These are phyloP conservation scores for Ptilodon capucinus DNA, from an alignment of 2,888 invertebrate species.

Conservation along the genomic window DNA sequence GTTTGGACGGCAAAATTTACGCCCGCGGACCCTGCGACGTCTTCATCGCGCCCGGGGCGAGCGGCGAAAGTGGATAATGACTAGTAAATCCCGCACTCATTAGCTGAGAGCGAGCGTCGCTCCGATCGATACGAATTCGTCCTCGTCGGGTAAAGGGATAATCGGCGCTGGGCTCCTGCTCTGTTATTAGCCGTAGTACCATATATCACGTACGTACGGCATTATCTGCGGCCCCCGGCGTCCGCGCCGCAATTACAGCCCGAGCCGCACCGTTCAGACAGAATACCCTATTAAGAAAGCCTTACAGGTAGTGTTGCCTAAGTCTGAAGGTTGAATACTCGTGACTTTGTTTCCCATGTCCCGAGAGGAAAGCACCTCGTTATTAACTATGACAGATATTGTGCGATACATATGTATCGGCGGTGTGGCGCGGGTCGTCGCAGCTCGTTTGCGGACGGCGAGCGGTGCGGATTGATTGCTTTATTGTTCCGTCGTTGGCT, in stretches of 20 bases:
- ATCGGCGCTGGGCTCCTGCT: slow-evolving; percentile 67
- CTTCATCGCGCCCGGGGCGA: slow-evolving; percentile 74
- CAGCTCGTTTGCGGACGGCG: slow-evolving; percentile 60
- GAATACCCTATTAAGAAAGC: slow-evolving; percentile 62
- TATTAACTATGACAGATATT: slow-evolving; percentile 35
- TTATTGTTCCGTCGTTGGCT: slow-evolving; percentile 68
- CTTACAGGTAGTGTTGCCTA: slow-evolving; percentile 36
- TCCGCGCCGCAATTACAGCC: slow-evolving; percentile 72
- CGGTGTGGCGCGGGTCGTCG: slow-evolving; percentile 40
- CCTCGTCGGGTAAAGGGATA: slow-evolving; percentile 76
- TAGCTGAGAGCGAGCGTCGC: slow-evolving; percentile 73
- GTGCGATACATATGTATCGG: slow-evolving; percentile 42
- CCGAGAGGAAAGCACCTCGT: slow-evolving; percentile 19
- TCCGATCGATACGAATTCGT: slow-evolving; percentile 76
- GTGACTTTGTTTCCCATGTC: slow-evolving; percentile 8
- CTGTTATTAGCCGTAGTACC: slow-evolving; percentile 79
- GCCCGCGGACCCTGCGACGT: slow-evolving; percentile 70
- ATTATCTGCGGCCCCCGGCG: slow-evolving; percentile 74
- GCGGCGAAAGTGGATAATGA: slow-evolving; percentile 79
- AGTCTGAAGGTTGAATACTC: slow-evolving; percentile 25
- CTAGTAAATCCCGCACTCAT: slow-evolving; percentile 78
- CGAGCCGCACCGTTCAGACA: slow-evolving; percentile 55
- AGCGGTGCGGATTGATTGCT: slow-evolving; percentile 74
- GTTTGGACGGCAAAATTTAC: slow-evolving; percentile 65
- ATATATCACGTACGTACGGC: slow-evolving; percentile 70